phyloP scores from a whole-genome alignment of 2,113 vertebrate genomes.

The Bagarius yarrelli region DNA sequence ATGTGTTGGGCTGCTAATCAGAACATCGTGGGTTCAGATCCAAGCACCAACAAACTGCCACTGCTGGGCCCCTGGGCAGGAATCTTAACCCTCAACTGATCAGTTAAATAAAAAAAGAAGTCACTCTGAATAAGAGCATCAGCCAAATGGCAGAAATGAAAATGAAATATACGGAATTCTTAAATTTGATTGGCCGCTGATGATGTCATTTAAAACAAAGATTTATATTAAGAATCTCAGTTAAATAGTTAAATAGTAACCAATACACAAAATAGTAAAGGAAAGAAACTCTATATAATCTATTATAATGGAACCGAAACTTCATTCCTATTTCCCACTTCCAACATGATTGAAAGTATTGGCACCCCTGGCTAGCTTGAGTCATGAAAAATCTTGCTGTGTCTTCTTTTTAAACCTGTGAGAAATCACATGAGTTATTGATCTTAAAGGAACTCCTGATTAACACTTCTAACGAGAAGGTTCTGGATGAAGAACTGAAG shows the following conservation, averaged over 20 bases:
- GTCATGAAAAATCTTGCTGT: background rate
- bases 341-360: background rate
- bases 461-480: background rate
- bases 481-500: background rate
- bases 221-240: background rate
- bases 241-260: background rate
- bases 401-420: background rate
- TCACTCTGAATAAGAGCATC: too few species aligned
- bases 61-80: too few species aligned
- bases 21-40: too few species aligned
- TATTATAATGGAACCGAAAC: background rate
- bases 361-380: background rate
- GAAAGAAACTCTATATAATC: background rate
- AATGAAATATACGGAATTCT: background rate
- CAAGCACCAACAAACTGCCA: too few species aligned
- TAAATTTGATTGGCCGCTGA: background rate
- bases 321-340: background rate
- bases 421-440: background rate
- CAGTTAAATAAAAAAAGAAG: too few species aligned
- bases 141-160: too few species aligned
- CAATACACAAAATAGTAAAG: too few species aligned
- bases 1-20: too few species aligned
- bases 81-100: too few species aligned
- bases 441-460: background rate
- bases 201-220: background rate